Evolutionary conservation across 92 coral and sea anemone species (phyloP).

Genomic region (Epizoanthus ramosus): DNA sequence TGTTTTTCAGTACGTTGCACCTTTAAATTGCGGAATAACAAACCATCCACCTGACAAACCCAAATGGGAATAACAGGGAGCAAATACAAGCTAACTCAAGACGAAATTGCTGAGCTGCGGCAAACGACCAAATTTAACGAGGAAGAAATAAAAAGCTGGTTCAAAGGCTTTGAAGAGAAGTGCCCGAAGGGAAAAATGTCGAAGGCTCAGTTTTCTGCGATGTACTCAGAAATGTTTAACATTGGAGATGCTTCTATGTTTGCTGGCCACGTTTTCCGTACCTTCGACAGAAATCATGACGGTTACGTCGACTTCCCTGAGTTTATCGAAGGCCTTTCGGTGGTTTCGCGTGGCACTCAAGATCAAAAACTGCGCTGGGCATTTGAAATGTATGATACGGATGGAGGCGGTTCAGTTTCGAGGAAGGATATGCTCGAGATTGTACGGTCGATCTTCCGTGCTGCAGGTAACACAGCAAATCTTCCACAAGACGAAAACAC

Average conservation of each 20-base stretch:
- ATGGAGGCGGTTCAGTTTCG: constrained; percentile 86
- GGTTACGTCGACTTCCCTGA: constrained; percentile 94
- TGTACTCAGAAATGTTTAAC: constrained; percentile 81
- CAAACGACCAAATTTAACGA: constrained; percentile 84
- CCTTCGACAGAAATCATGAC: constrained; percentile 95
- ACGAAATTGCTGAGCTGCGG: constrained; percentile 82
- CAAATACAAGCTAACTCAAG: constrained; percentile 71
- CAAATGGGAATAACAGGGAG: constrained; percentile 75
- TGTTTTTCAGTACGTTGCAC: no score
- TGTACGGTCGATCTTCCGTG: constrained; percentile 89
- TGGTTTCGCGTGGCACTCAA: constrained; percentile 86
- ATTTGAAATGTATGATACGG: constrained; percentile 96
- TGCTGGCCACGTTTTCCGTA: constrained; percentile 97
- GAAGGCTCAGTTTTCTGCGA: constrained; percentile 79
- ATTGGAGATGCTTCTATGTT: constrained; percentile 91
- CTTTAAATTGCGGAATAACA: no score
- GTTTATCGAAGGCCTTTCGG: constrained; percentile 96
- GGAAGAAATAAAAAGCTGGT: constrained; percentile 90
- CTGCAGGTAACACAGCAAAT: constrained; percentile 74
- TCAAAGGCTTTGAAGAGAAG: constrained; percentile 79
- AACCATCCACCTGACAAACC: no score
- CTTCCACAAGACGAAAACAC: constrained; percentile 94
- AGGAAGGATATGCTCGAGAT: constrained; percentile 93
- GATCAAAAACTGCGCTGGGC: constrained; percentile 98
- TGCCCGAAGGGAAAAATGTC: constrained; percentile 99